phyloP scores from a whole-genome alignment of 2,113 vertebrate genomes.

The Cettia cetti region DNA sequence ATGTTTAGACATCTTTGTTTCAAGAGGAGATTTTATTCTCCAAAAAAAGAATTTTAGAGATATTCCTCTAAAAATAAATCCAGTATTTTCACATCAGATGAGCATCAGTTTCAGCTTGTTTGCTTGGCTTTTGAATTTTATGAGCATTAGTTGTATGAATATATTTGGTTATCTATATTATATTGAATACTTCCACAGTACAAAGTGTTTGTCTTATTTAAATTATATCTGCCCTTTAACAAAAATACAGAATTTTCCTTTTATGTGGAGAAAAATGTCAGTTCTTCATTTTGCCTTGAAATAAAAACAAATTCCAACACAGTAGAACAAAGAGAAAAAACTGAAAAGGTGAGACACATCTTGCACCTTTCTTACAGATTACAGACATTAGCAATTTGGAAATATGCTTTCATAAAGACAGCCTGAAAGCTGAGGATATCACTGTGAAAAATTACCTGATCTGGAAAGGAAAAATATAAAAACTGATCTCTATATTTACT shows the following conservation, averaged over 20 bases:
- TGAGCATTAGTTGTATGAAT: neutral
- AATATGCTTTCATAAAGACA: neutral
- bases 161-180: neutral
- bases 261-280: neutral
- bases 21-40: neutral
- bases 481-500: neutral
- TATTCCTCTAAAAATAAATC: neutral
- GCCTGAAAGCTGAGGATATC: neutral
- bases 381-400: neutral
- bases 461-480: neutral
- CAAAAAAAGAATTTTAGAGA: neutral
- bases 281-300: neutral
- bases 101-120: neutral
- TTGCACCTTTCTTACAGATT: neutral
- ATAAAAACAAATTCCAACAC: neutral
- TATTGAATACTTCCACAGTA: neutral
- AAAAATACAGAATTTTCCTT: neutral
- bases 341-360: neutral
- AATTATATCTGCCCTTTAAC: neutral
- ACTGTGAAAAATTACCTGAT: neutral
- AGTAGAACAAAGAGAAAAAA: neutral
- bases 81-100: neutral
- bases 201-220: neutral
- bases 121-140: neutral
- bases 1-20: neutral